Evolutionary conservation across 2,797 vertebrate genomes (phyloP).

Genomic region (Epinephelus malabaricus): DNA sequence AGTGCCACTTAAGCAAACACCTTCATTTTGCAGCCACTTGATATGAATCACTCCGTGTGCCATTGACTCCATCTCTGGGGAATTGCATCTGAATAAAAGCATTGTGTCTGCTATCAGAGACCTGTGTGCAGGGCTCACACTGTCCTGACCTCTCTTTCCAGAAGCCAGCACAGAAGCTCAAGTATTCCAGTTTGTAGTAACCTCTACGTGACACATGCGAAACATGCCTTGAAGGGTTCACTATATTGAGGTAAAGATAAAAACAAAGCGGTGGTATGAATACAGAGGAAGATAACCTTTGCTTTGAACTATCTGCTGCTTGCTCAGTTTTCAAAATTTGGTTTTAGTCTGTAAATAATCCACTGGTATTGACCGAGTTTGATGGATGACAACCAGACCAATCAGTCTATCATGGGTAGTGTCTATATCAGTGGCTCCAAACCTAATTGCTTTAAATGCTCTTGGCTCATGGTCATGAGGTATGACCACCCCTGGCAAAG

Average conservation of each 20-base stretch:
- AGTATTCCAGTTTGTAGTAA: conserved; percentile 10
- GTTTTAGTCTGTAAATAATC: conserved; percentile 22
- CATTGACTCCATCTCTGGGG: conserved; percentile 38
- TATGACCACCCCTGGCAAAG: too few relatives aligned
- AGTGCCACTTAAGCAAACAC: conserved; percentile 62
- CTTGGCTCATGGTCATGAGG: background rate
- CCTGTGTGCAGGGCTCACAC: background rate
- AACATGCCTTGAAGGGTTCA: conserved; percentile 7
- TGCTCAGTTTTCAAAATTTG: conserved; percentile 18
- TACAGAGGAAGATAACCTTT: conserved; percentile 6
- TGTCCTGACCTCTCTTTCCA: conserved; percentile 24
- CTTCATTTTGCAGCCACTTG: conserved; percentile 53
- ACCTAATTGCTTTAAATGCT: conserved; percentile 12
- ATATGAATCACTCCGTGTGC: conserved; percentile 46
- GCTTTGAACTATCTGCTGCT: conserved; percentile 6
- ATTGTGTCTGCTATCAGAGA: conserved; percentile 18
- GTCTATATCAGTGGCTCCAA: conserved; percentile 3
- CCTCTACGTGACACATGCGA: background rate
- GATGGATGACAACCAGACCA: background rate
- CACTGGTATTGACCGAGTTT: conserved; percentile 3
- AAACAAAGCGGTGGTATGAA: conserved; percentile 24
- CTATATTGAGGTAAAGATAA: conserved; percentile 1
- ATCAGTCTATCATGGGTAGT: background rate
- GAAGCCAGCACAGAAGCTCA: background rate
- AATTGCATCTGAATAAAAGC: conserved; percentile 40